These are phyloP conservation scores for Rhea americana DNA, from an alignment of 2,113 vertebrate species.

Conservation along the genomic window DNA sequence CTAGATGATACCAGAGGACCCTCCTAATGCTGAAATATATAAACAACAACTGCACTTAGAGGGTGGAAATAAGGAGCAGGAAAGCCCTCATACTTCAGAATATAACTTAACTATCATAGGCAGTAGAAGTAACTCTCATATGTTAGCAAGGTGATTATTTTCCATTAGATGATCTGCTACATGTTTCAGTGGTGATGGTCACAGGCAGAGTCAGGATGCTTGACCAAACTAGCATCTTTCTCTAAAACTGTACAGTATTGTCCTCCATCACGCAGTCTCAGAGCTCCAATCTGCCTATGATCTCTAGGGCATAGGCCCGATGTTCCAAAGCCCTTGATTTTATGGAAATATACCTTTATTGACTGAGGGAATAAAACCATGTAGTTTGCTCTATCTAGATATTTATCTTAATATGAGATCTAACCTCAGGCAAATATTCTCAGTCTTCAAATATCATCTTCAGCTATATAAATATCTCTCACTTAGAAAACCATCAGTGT, in stretches of 20 bases:
- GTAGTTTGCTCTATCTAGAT: not conserved
- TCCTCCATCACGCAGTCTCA: not conserved
- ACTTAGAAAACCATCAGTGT: not conserved
- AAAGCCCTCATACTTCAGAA: not conserved
- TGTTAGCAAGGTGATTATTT: not conserved
- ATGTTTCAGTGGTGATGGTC: not conserved
- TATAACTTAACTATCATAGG: not conserved
- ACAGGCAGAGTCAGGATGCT: not conserved
- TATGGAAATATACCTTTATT: not conserved
- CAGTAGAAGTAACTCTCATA: not conserved
- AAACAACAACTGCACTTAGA: not conserved
- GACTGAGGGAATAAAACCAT: not conserved
- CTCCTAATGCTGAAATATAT: not conserved
- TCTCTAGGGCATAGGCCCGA: not conserved
- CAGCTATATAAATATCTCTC: constrained; percentile 22
- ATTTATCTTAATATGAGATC: constrained; percentile 29
- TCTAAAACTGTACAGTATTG: not conserved
- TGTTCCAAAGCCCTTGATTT: not conserved
- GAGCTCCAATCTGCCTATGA: not conserved
- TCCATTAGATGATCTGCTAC: not conserved
- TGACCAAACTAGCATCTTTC: not conserved
- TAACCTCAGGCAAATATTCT: constrained; percentile 11
- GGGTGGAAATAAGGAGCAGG: not conserved
- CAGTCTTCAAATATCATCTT: constrained; percentile 8
- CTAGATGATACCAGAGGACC: not conserved